Conservation (phyloP, 2,113 vertebrate genomes). For the Aramus guarauna region DNA sequence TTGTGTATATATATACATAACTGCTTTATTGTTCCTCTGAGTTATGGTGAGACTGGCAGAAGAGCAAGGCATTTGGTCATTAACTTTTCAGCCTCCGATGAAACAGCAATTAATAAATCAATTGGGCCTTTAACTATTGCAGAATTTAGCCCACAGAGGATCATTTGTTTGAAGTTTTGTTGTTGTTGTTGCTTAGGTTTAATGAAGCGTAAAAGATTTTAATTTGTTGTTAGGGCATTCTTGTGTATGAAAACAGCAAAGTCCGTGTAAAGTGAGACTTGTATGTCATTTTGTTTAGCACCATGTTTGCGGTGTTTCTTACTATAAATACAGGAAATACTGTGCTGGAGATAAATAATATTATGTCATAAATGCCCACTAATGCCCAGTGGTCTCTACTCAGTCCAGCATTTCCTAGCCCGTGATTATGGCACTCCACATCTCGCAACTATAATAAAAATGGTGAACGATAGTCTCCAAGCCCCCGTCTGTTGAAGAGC, state of each 20-base stretch:
- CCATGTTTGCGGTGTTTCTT: background rate
- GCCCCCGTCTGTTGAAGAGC: background rate
- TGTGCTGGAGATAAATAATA: background rate
- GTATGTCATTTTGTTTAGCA: background rate
- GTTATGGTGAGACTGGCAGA: background rate
- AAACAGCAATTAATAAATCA: background rate
- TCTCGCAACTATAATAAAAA: background rate
- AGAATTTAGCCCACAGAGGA: background rate
- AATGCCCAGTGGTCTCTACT: background rate
- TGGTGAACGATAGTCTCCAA: background rate
- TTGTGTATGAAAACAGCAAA: background rate
- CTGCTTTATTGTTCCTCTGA: background rate
- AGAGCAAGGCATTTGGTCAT: background rate
- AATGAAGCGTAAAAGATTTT: background rate
- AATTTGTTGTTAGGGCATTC: background rate
- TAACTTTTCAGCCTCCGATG: background rate
- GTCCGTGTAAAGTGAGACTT: background rate
- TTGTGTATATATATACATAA: background rate
- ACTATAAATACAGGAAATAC: background rate
- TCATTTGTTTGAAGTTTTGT: background rate
- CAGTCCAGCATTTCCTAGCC: background rate
- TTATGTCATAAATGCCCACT: background rate
- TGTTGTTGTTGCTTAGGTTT: background rate
- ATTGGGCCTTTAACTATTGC: background rate
- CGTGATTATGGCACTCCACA: background rate